Evolutionary conservation across 2,113 vertebrate species (phyloP).

Genomic region (Morone saxatilis): DNA sequence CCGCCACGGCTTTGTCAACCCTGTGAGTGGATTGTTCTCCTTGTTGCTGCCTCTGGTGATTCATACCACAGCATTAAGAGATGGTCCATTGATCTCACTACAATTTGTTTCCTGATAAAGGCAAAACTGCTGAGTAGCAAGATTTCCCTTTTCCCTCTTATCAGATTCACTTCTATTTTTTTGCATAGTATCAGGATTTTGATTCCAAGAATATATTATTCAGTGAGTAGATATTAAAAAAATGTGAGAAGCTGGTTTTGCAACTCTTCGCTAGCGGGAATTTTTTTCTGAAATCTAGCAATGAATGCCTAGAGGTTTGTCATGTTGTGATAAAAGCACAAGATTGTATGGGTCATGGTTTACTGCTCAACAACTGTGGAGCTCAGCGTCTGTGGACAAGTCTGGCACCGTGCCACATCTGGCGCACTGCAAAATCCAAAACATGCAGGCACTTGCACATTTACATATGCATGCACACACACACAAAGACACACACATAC

Average conservation of each 20-base stretch:
- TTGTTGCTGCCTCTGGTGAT: constrained; percentile 61
- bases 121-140: constrained; percentile 67
- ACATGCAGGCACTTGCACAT: constrained; percentile 30
- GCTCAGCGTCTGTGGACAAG: constrained; percentile 57
- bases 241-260: constrained; percentile 47
- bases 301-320: constrained; percentile 59
- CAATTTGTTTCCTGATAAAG: constrained; percentile 62
- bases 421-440: constrained; percentile 49
- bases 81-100: constrained; percentile 68
- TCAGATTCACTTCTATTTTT: constrained; percentile 62
- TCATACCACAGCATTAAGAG: constrained; percentile 52
- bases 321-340: constrained; percentile 67
- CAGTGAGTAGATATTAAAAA: constrained; percentile 61
- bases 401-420: constrained; percentile 66
- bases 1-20: constrained; percentile 43
- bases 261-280: constrained; percentile 46
- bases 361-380: constrained; percentile 62
- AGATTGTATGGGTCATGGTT: constrained; percentile 63
- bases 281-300: constrained; percentile 36
- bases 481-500: constrained; percentile 16
- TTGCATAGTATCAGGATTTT: constrained; percentile 68
- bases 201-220: constrained; percentile 72
- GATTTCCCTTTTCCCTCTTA: constrained; percentile 48
- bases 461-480: constrained; percentile 1
- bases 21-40: constrained; percentile 58